These are phyloP conservation scores for Cinara cedri DNA, from an alignment of 2,888 invertebrate genomes.

Conservation along the genomic window DNA sequence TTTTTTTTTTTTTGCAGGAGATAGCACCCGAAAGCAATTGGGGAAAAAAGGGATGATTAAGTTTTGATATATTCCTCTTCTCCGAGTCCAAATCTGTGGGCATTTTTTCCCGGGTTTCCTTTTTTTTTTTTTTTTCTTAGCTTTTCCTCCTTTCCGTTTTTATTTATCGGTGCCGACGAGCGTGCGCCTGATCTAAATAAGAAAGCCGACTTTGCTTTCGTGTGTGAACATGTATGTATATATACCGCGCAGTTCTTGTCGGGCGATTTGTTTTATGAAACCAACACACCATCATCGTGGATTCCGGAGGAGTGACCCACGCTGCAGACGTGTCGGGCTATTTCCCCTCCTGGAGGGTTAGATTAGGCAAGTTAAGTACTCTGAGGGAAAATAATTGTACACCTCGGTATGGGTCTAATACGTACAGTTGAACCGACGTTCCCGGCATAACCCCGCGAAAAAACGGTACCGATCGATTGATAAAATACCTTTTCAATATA, in stretches of 20 bases:
- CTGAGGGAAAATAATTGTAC: too few relatives aligned
- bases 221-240: too few relatives aligned
- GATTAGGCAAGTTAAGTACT: too few relatives aligned
- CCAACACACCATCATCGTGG: neutral
- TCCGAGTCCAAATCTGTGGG: conserved; percentile 31
- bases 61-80: conserved; percentile 34
- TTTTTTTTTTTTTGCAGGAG: conserved; percentile 12
- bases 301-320: conserved; percentile 21
- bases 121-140: neutral
- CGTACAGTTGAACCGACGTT: too few relatives aligned
- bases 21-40: conserved; percentile 34
- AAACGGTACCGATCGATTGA: too few relatives aligned
- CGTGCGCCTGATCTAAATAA: conserved; percentile 41
- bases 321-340: neutral
- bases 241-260: conserved; percentile 22
- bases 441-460: too few relatives aligned
- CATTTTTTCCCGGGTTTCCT: conserved; percentile 15
- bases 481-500: too few relatives aligned
- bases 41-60: conserved; percentile 51
- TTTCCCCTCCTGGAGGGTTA: neutral
- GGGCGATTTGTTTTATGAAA: neutral
- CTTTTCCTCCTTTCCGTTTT: neutral
- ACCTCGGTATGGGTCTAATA: too few relatives aligned
- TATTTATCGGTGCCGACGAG: conserved; percentile 28
- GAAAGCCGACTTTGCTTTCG: conserved; percentile 3